A percentile compares a stretch with the other conserved stretches of the same genome.
These are phyloP conservation scores for Heterochromis multidens DNA, from an alignment of 2,113 vertebrate species.

Conservation along the genomic window DNA sequence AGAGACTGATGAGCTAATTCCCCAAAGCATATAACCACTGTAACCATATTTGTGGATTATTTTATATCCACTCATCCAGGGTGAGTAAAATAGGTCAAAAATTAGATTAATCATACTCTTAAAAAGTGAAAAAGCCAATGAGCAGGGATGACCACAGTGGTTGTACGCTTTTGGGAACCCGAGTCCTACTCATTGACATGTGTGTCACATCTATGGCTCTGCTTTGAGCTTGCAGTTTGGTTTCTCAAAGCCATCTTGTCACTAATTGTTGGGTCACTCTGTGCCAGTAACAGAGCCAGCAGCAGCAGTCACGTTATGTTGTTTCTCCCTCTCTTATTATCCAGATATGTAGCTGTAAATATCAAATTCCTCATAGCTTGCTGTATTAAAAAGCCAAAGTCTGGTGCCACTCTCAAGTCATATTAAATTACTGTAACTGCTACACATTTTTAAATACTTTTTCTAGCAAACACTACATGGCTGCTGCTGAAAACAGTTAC, in stretches of 20 bases:
- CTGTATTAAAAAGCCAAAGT: background rate
- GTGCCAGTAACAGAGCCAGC: background rate
- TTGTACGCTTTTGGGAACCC: slow-evolving; percentile 38
- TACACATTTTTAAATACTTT: background rate
- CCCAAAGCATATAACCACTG: slow-evolving; percentile 37
- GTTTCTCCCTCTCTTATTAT: background rate
- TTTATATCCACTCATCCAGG: background rate
- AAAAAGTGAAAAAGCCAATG: background rate
- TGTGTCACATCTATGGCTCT: slow-evolving; percentile 42
- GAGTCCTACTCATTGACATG: slow-evolving; percentile 15
- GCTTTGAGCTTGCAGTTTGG: slow-evolving; percentile 36
- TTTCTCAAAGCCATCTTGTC: slow-evolving; percentile 48
- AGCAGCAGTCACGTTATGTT: background rate
- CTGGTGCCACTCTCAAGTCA: background rate
- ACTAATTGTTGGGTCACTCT: slow-evolving; percentile 20
- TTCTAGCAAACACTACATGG: background rate
- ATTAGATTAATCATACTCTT: background rate
- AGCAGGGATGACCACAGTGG: background rate
- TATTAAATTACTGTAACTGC: background rate
- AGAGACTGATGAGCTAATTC: slow-evolving; percentile 56
- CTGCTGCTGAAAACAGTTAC: background rate
- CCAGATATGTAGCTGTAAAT: background rate
- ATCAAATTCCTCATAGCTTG: background rate
- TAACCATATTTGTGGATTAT: background rate
- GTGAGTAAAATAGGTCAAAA: background rate